Conservation (phyloP, 2,113 vertebrate genomes). For the Rhynchopsitta pachyrhyncha region DNA sequence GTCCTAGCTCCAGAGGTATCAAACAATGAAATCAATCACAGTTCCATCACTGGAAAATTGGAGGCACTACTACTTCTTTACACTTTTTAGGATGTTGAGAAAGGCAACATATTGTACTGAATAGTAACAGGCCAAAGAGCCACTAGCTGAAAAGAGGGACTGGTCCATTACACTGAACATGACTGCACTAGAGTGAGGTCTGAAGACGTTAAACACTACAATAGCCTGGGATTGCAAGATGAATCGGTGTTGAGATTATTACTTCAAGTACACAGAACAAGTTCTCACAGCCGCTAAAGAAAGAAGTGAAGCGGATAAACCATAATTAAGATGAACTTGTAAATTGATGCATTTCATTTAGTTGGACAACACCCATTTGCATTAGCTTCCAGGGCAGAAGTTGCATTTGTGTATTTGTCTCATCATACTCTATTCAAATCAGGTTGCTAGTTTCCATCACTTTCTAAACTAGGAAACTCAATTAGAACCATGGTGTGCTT, state of each 20-base stretch:
- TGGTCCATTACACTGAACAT: not conserved
- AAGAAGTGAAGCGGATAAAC: constrained; percentile 1
- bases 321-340: constrained; percentile 50
- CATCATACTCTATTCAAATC: not conserved
- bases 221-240: not conserved
- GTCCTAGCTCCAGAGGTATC: not conserved
- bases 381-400: constrained; percentile 38
- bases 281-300: constrained; percentile 9
- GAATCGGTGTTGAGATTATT: not conserved
- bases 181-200: not conserved
- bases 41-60: not conserved
- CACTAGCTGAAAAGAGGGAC: not conserved
- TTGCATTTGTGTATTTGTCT: not conserved
- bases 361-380: constrained; percentile 26
- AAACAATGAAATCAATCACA: not conserved
- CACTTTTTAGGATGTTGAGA: not conserved
- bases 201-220: not conserved
- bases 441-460: constrained; percentile 4
- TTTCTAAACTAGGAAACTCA: constrained; percentile 8
- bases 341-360: constrained; percentile 26
- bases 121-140: not conserved
- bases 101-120: not conserved
- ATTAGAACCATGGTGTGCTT: not conserved
- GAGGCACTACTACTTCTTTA: not conserved
- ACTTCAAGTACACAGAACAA: not conserved